These are phyloP conservation scores for Nephrotoma flavescens DNA, from an alignment of 2,888 invertebrate genomes.

Conservation along the genomic window DNA sequence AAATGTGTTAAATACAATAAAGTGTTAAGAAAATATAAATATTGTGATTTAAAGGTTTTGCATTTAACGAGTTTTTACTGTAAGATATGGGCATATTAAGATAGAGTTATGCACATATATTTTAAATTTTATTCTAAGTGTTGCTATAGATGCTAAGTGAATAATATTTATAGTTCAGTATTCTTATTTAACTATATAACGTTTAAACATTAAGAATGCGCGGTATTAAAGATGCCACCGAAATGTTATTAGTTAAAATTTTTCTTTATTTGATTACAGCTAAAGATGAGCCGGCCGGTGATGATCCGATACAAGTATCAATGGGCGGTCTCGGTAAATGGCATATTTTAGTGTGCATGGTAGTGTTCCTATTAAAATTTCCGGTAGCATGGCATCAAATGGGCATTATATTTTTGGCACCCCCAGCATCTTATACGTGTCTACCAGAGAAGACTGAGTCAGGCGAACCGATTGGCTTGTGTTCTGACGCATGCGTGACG, in stretches of 20 bases:
- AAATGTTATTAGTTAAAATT: background rate
- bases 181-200: too few species aligned
- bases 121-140: too few species aligned
- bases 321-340: constrained; percentile 60
- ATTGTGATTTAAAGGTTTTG: too few species aligned
- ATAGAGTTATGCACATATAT: too few species aligned
- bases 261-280: background rate
- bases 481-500: constrained; percentile 38
- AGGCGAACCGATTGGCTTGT: constrained; percentile 27
- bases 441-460: constrained; percentile 16
- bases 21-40: too few species aligned
- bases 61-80: too few species aligned
- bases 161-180: too few species aligned
- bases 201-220: too few species aligned
- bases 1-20: background rate
- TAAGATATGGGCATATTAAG: too few species aligned
- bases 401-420: constrained; percentile 62
- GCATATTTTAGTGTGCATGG: constrained; percentile 55
- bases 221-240: too few species aligned
- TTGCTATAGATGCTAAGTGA: too few species aligned
- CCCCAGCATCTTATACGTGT: constrained; percentile 45
- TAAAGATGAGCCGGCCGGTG: background rate
- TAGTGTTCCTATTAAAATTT: constrained; percentile 57
- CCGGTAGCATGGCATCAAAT: constrained; percentile 71
- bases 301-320: constrained; percentile 49